Base-by-base conservation (phyloP, 1,140 invertebrate genomes). In the Parapsyche elsis region DNA sequence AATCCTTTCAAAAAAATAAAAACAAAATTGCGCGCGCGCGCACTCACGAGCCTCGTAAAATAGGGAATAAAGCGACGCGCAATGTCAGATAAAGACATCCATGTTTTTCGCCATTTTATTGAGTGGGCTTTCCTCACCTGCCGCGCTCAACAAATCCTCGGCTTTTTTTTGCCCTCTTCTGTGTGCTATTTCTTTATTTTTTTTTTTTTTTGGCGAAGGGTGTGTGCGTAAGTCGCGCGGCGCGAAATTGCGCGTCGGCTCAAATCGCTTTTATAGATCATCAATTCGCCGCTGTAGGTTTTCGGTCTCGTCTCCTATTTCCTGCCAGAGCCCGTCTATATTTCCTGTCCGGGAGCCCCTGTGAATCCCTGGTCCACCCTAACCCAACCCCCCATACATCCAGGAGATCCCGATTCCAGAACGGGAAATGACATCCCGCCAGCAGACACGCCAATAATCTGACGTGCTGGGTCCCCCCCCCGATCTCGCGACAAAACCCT, bases 51-150 rank as follows among this genome's bases (percentile, higher is more conserved):
- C 12, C 10, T 53, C 49, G 49, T 53, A 53, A 53, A 53, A 53
- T 53, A 53, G 49, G 49, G 16, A 14, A 14, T 53, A 53, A 53
- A 53, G 12, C 49, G 12, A 46, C 49, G 12, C 10, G 49, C 12
- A 53, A 53, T 5, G 49, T 53, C 49, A 53, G 49, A 67, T 67
- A 67, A 67, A 67, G 64, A 67, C 64, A 23, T 24, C 64, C 64
- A 67, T 67, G 64, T 67, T 67, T 67, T 67, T 67, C 64, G 21
- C 24, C 21, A 23, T 67, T 67, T 67, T 67, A 67, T 67, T 67
- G 64, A 67, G 64, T 67, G 64, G 64, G 64, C 24, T 67, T 67
- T 67, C 64, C 64, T 67, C 64, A 67, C 64, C 64, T 67, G 64
- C 64, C 64, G 64, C 64, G 21, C 64, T 24, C 64, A 26, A 67